phyloP scores from a whole-genome alignment of 2,113 vertebrate species.

The Chamaea fasciata region DNA sequence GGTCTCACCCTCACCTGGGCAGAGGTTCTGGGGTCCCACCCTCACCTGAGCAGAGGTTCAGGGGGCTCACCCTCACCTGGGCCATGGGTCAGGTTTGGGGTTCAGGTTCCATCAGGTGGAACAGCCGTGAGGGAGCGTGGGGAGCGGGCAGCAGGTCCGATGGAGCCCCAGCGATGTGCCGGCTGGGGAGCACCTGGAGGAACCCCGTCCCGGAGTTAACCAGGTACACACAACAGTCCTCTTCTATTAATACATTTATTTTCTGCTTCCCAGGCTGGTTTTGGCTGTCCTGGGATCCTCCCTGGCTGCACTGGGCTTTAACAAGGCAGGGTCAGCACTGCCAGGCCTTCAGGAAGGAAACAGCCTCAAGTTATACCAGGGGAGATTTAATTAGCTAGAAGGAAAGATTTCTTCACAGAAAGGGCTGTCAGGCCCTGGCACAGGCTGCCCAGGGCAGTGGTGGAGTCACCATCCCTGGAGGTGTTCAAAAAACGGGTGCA shows the following conservation, averaged over 20 bases:
- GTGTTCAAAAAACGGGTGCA: fast-evolving
- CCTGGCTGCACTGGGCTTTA: fast-evolving
- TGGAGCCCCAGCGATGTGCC: fast-evolving
- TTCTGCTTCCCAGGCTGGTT: not conserved
- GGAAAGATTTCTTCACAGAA: not conserved
- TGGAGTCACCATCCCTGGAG: not conserved
- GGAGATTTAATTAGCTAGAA: not conserved
- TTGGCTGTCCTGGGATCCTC: not conserved
- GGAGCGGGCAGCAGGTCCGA: fast-evolving
- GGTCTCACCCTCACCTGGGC: too few species aligned
- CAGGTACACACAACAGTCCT: not conserved
- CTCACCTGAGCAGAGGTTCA: fast-evolving
- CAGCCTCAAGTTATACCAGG: not conserved
- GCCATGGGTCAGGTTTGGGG: not conserved
- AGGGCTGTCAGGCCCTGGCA: not conserved
- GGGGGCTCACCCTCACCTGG: not conserved
- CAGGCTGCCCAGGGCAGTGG: not conserved
- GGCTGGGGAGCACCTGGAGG: not conserved
- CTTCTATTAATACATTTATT: not conserved
- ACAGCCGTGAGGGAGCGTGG: fast-evolving
- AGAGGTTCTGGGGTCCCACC: fast-evolving
- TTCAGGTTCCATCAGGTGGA: not conserved
- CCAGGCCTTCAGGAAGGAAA: not conserved
- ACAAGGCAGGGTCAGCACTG: not conserved
- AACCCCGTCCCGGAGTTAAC: not conserved